Evolutionary conservation across 2,113 vertebrate genomes (phyloP).

Genomic region (Oxyura jamaicensis): DNA sequence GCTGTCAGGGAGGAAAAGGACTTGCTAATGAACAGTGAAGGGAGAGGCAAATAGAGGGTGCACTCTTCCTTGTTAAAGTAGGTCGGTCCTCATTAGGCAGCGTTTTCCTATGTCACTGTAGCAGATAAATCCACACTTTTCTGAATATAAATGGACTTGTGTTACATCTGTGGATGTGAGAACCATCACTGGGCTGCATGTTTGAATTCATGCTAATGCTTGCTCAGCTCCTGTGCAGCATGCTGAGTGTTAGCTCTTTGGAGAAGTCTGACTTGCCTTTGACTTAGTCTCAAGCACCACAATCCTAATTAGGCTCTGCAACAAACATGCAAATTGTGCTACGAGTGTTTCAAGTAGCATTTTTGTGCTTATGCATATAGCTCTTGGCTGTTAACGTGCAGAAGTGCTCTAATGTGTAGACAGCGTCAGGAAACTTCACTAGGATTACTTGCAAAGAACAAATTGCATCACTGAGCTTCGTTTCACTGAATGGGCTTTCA

Average conservation of each 20-base stretch:
- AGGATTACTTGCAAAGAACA: neutral
- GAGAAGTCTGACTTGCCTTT: neutral
- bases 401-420: neutral
- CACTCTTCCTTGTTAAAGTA: neutral
- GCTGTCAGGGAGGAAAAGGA: neutral
- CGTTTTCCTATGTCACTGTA: neutral
- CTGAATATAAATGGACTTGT: neutral
- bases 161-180: neutral
- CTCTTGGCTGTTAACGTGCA: neutral
- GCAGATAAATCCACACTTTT: neutral
- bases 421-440: neutral
- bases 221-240: neutral
- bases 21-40: neutral
- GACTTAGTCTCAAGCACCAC: neutral
- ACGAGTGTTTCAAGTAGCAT: neutral
- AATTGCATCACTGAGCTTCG: neutral
- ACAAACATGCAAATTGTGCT: neutral
- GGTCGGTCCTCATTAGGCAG: neutral
- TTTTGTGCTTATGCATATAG: neutral
- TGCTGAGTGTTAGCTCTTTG: neutral
- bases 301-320: neutral
- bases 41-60: neutral
- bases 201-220: neutral
- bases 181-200: neutral
- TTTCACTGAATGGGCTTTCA: neutral